phyloP scores from a whole-genome alignment of 2,797 vertebrate genomes.

The Picus viridis region DNA sequence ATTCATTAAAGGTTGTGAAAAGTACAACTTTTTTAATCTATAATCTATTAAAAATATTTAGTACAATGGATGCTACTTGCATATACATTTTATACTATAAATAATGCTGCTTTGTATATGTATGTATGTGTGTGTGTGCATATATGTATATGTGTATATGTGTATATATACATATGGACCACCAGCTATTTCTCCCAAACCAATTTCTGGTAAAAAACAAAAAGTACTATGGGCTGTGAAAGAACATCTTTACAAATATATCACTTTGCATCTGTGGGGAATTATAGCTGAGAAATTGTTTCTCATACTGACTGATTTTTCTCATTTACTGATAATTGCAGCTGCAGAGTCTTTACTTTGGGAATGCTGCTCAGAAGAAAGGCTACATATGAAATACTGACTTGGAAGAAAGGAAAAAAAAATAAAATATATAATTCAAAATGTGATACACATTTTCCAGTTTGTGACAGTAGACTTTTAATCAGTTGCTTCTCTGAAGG shows the following conservation, averaged over 20 bases:
- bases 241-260: not conserved
- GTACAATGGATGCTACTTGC: not conserved
- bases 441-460: not conserved
- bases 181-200: not conserved
- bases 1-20: not conserved
- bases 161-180: not conserved
- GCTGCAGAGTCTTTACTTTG: not conserved
- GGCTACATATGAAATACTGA: rapidly evolving
- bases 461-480: not conserved
- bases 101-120: not conserved
- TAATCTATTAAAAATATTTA: not conserved
- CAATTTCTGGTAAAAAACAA: not conserved
- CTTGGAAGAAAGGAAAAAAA: not conserved
- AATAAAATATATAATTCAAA: not conserved
- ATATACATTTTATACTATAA: not conserved
- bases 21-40: not conserved
- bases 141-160: too few relatives aligned
- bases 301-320: not conserved
- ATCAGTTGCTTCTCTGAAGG: not conserved
- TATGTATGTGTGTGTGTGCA: too few relatives aligned
- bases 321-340: not conserved
- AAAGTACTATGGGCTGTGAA: not conserved
- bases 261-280: not conserved
- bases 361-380: not conserved
- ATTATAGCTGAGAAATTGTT: not conserved